A percentile compares a stretch with the other conserved stretches of the same genome.
These are phyloP conservation scores for Neogobius melanostomus DNA, from an alignment of 2,113 vertebrate genomes.

Conservation along the genomic window DNA sequence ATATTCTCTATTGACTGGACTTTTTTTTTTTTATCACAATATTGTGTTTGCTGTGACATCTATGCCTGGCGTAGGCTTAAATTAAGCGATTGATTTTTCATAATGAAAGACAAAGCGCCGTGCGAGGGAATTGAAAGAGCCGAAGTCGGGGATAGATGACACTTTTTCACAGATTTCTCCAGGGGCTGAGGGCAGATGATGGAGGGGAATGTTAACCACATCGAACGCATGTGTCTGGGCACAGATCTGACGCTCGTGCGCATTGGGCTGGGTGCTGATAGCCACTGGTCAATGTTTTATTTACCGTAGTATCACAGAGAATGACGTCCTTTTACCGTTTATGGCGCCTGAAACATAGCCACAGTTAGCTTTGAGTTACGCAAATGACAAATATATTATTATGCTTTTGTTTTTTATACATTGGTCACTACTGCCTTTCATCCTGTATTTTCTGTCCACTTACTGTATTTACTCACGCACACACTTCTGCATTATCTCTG, in stretches of 20 bases:
- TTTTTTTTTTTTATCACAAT: neutral
- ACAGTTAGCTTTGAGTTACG: too few species aligned
- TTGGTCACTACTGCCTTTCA: too few species aligned
- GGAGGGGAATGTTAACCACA: conserved; percentile 39
- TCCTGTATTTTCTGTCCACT: too few species aligned
- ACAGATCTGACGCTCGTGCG: conserved; percentile 4
- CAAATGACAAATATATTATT: too few species aligned
- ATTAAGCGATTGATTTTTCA: conserved; percentile 18
- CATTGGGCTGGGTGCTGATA: conserved; percentile 47
- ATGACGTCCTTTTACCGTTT: conserved; percentile 25
- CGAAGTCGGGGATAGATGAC: conserved; percentile 13
- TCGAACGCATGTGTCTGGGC: neutral
- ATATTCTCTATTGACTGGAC: conserved; percentile 4
- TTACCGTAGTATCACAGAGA: conserved; percentile 34
- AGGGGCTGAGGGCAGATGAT: conserved; percentile 8
- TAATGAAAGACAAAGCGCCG: conserved; percentile 34
- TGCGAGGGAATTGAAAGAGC: neutral
- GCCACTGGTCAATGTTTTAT: conserved; percentile 60
- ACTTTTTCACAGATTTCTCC: conserved; percentile 18
- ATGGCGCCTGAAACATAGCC: too few species aligned
- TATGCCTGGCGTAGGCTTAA: neutral
- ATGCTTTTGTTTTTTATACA: too few species aligned
- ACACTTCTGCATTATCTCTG: too few species aligned
- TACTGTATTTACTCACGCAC: too few species aligned
- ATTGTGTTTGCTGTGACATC: conserved; percentile 4